Conservation (phyloP, 1,140 invertebrate species). For the Drusus annulatus region DNA sequence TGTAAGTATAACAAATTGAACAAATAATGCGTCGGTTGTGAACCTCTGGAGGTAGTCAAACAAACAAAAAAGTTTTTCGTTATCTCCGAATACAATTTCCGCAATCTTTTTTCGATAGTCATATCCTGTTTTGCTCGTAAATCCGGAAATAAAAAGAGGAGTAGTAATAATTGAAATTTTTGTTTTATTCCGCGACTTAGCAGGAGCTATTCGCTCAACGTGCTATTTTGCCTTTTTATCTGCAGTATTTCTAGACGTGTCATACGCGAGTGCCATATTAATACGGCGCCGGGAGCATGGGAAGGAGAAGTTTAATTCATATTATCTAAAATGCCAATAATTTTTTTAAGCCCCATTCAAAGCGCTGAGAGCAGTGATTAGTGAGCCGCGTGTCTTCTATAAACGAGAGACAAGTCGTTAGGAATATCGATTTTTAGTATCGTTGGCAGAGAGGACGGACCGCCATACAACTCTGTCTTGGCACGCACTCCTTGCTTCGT, state of each 20-base stretch:
- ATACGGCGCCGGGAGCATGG: not conserved
- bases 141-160: slow-evolving; percentile 44
- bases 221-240: slow-evolving; percentile 42
- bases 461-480: no score
- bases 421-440: slow-evolving; percentile 3
- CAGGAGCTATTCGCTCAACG: slow-evolving; percentile 33
- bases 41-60: no score
- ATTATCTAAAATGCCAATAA: slow-evolving; percentile 14
- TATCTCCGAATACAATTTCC: slow-evolving; percentile 59
- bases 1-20: no score
- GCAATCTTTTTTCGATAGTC: slow-evolving; percentile 59
- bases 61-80: slow-evolving; percentile 46
- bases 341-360: slow-evolving; percentile 23
- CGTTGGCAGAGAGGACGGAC: no score
- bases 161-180: slow-evolving; percentile 57
- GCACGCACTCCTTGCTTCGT: no score
- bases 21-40: no score
- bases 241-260: slow-evolving; percentile 34
- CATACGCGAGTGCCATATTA: slow-evolving; percentile 31
- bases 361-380: slow-evolving; percentile 30
- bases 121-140: slow-evolving; percentile 56
- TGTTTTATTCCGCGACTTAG: slow-evolving; percentile 40
- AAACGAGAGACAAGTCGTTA: not conserved
- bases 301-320: slow-evolving; percentile 9
- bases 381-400: not conserved